Conservation (phyloP, 2,888 invertebrate genomes). For the Lepidochitona cinerea region DNA sequence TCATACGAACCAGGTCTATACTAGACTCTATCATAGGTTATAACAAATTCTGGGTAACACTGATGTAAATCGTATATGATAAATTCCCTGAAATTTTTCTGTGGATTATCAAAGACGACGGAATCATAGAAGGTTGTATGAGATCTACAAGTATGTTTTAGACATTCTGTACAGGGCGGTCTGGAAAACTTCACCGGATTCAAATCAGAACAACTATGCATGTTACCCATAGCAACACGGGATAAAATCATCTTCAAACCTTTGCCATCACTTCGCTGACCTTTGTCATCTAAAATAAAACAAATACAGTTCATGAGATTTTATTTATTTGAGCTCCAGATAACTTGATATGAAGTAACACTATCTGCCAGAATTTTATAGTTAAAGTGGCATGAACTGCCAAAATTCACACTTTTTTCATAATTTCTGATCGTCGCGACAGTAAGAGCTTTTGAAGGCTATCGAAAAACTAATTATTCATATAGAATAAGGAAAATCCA, state of each 20-base stretch:
- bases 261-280: not conserved
- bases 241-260: not conserved
- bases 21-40: constrained; percentile 20
- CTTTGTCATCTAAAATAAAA: too few species aligned
- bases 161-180: not conserved
- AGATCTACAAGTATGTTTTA: not conserved
- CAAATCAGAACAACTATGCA: not conserved
- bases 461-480: too few species aligned
- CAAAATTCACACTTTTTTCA: too few species aligned
- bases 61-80: constrained; percentile 39
- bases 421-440: too few species aligned
- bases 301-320: too few species aligned
- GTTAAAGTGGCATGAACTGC: too few species aligned
- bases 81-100: constrained; percentile 11
- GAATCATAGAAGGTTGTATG: not conserved
- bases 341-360: too few species aligned
- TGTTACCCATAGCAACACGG: not conserved
- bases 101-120: not conserved
- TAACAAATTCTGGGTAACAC: constrained; percentile 38
- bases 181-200: not conserved
- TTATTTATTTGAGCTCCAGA: too few species aligned
- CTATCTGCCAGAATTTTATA: too few species aligned
- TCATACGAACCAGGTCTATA: too few species aligned
- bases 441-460: too few species aligned
- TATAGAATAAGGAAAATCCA: too few species aligned